phyloP scores from a whole-genome alignment of 2,888 invertebrate genomes.

The Andrena praecox region DNA sequence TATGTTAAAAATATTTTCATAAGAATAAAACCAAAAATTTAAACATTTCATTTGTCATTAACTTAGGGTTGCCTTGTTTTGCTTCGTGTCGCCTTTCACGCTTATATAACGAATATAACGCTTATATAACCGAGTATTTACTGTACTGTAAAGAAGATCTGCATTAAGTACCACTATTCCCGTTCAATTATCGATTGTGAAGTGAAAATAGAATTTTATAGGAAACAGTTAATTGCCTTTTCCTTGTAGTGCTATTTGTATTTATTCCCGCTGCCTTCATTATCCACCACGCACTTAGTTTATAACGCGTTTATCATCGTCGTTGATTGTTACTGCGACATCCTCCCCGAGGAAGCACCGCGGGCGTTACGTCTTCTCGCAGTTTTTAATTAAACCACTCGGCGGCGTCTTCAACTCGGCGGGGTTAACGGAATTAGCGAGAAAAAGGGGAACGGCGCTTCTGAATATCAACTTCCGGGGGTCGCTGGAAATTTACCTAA shows the following conservation, averaged over 20 bases:
- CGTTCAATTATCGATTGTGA: too few relatives aligned
- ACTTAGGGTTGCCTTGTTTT: too few relatives aligned
- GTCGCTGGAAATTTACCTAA: constrained; percentile 47
- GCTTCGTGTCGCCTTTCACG: too few relatives aligned
- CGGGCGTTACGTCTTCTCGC: constrained; percentile 13
- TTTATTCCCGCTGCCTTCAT: neutral
- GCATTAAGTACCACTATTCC: too few relatives aligned
- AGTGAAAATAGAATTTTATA: too few relatives aligned
- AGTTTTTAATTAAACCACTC: constrained; percentile 47
- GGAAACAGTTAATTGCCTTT: too few relatives aligned
- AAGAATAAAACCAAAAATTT: too few relatives aligned
- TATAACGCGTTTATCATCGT: neutral
- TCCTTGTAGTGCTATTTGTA: neutral
- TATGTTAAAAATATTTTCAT: too few relatives aligned
- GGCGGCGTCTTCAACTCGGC: constrained; percentile 20
- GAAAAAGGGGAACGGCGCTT: constrained; percentile 33
- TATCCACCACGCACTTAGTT: neutral
- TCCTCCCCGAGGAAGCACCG: neutral
- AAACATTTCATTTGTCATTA: too few relatives aligned
- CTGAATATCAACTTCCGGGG: constrained; percentile 50
- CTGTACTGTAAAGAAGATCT: too few relatives aligned
- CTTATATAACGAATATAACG: too few relatives aligned
- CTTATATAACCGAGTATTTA: too few relatives aligned
- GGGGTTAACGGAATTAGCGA: constrained; percentile 50
- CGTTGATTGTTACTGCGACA: neutral